Percentiles rank a stretch among this genome's conserved stretches.
Conservation (phyloP, 2,113 vertebrate genomes). For the Takifugu flavidus region DNA sequence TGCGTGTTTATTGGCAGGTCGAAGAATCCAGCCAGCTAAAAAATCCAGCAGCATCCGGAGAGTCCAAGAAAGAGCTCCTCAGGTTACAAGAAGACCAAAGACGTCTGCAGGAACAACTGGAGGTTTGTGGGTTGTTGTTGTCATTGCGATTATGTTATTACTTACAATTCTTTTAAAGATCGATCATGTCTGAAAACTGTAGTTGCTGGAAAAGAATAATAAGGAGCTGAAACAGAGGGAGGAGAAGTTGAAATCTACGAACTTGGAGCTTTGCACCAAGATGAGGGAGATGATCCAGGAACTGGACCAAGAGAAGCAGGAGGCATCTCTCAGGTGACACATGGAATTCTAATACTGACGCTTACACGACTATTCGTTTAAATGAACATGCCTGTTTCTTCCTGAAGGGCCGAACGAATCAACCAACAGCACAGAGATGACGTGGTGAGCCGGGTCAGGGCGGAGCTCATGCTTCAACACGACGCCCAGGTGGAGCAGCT, state of each 20-base stretch:
- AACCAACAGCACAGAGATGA: constrained; percentile 89
- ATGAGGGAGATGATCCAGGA: constrained; percentile 96
- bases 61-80: constrained; percentile 72
- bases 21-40: constrained; percentile 64
- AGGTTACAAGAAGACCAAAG: constrained; percentile 77
- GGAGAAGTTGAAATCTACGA: constrained; percentile 82
- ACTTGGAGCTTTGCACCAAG: constrained; percentile 89
- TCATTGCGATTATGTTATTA: not conserved
- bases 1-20: constrained; percentile 57
- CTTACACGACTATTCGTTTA: not conserved
- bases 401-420: constrained; percentile 82
- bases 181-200: constrained; percentile 13
- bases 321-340: constrained; percentile 81
- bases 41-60: constrained; percentile 45
- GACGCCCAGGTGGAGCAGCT: constrained; percentile 76
- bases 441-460: constrained; percentile 80
- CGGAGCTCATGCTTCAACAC: constrained; percentile 77
- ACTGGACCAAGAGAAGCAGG: constrained; percentile 92
- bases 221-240: constrained; percentile 81
- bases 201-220: constrained; percentile 74
- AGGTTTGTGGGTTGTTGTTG: constrained; percentile 70
- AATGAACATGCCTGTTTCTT: constrained; percentile 8
- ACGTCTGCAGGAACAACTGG: constrained; percentile 75
- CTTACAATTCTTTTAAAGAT: not conserved
- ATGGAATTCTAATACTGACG: not conserved